phyloP scores from a whole-genome alignment of 2,888 invertebrate genomes.

The Acanthococcus lagerstroemiae region DNA sequence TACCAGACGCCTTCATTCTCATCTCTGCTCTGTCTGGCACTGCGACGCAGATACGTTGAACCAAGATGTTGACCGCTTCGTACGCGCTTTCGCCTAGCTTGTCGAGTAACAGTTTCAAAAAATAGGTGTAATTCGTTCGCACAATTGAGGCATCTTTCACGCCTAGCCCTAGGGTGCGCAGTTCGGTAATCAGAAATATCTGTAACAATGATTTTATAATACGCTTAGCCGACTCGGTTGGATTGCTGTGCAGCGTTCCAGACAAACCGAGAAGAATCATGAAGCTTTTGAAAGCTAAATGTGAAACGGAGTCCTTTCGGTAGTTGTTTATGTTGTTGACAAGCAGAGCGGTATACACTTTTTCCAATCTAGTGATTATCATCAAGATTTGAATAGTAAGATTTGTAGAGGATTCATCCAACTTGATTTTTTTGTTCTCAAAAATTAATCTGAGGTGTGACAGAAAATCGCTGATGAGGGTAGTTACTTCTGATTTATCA shows the following conservation, averaged over 20 bases:
- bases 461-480: conserved; percentile 3
- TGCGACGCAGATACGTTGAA: conserved; percentile 16
- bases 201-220: conserved; percentile 10
- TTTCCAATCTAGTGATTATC: conserved; percentile 6
- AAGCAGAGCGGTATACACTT: conserved; percentile 1
- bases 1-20: conserved; percentile 2
- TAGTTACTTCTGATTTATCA: conserved; percentile 1
- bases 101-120: conserved; percentile 10
- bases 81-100: conserved; percentile 2
- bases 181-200: conserved; percentile 9
- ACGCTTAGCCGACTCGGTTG: background rate
- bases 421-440: conserved; percentile 8
- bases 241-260: conserved; percentile 8
- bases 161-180: background rate
- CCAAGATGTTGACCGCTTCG: conserved; percentile 11
- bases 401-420: conserved; percentile 12
- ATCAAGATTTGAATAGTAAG: conserved; percentile 17
- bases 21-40: conserved; percentile 20
- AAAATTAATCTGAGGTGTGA: background rate
- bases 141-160: conserved; percentile 2
- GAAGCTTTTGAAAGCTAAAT: conserved; percentile 14
- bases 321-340: conserved; percentile 12
- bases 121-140: conserved; percentile 5
- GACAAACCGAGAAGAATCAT: conserved; percentile 4
- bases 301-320: background rate